phyloP scores from a whole-genome alignment of 2,113 vertebrate genomes.

The Casuarius casuarius region DNA sequence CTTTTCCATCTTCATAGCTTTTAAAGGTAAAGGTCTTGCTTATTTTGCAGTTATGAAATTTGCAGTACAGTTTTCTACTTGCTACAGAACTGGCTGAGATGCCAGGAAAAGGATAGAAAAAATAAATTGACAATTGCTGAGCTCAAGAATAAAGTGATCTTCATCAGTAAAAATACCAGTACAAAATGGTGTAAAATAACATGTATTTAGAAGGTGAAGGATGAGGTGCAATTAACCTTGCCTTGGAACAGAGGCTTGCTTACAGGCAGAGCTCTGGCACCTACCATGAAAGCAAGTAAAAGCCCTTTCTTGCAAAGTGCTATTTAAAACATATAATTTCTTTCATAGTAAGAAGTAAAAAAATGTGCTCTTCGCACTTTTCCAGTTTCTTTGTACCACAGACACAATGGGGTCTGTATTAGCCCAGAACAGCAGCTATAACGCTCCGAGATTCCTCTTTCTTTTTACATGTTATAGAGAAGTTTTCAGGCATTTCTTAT shows the following conservation, averaged over 20 bases:
- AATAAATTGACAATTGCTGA: neutral
- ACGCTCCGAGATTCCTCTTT: neutral
- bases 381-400: neutral
- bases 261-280: neutral
- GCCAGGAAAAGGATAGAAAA: neutral
- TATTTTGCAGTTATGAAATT: neutral
- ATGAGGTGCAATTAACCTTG: neutral
- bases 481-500: neutral
- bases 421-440: neutral
- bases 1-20: neutral
- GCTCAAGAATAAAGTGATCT: neutral
- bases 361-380: neutral
- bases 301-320: neutral
- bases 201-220: neutral
- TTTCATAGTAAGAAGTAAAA: neutral
- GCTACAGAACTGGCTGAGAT: neutral
- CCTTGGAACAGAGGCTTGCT: rapidly evolving
- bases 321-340: neutral
- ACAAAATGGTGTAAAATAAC: neutral
- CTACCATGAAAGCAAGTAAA: neutral
- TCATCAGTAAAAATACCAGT: neutral
- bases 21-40: neutral
- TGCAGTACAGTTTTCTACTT: neutral
- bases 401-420: rapidly evolving
- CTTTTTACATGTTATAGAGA: neutral